phyloP scores from a whole-genome alignment of 2,113 vertebrate genomes.

The Chloebia gouldiae region DNA sequence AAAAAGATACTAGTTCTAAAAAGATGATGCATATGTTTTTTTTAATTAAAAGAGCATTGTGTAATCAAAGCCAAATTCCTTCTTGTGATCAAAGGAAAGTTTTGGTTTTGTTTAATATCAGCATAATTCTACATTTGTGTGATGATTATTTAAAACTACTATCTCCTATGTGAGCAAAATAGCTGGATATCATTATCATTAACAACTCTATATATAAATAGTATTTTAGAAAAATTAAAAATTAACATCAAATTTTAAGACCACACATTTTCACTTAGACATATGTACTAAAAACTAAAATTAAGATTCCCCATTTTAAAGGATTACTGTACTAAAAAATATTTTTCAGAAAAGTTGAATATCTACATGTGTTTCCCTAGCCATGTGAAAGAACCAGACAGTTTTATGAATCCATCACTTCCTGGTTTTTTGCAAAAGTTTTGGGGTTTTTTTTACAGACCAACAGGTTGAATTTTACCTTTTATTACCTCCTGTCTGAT shows the following conservation, averaged over 20 bases:
- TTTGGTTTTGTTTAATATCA: neutral
- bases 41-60: neutral
- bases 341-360: neutral
- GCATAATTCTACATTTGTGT: neutral
- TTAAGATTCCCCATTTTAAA: neutral
- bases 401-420: neutral
- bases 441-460: neutral
- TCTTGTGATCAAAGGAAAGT: neutral
- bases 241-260: neutral
- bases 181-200: neutral
- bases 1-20: neutral
- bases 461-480: neutral
- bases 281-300: neutral
- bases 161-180: neutral
- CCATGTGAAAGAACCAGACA: neutral
- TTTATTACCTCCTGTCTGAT: neutral
- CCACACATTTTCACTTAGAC: neutral
- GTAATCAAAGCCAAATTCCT: constrained; percentile 10
- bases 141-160: neutral
- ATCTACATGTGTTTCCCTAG: neutral
- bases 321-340: neutral
- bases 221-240: neutral
- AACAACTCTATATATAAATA: neutral
- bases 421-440: neutral
- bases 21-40: neutral